These are phyloP conservation scores for Mylabris phalerata DNA, from an alignment of 1,140 invertebrate genomes.

Conservation along the genomic window DNA sequence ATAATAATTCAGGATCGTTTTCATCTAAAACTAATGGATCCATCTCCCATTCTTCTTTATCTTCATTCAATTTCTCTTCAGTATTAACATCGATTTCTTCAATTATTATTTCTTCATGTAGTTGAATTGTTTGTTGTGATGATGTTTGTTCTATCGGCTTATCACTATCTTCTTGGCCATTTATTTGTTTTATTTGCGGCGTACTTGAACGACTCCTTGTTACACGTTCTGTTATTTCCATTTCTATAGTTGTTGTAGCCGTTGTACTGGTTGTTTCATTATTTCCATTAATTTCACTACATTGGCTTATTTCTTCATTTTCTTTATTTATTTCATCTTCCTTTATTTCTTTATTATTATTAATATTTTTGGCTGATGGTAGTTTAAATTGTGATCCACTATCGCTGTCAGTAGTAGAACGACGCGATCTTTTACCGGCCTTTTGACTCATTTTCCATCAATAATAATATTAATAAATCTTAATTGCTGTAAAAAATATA, in stretches of 20 bases:
- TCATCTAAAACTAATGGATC: slow-evolving; percentile 37
- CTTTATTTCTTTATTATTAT: too few species aligned
- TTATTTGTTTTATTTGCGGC: slow-evolving; percentile 15
- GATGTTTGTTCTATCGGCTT: not conserved
- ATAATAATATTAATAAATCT: too few species aligned
- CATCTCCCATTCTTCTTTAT: slow-evolving; percentile 23
- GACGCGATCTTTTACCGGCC: slow-evolving; percentile 2
- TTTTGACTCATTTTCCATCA: slow-evolving; percentile 6
- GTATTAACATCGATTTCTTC: slow-evolving; percentile 1
- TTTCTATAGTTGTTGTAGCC: not conserved
- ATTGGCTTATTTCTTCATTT: too few species aligned
- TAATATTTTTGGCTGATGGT: not conserved
- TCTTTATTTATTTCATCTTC: not conserved
- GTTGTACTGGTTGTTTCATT: slow-evolving; percentile 7
- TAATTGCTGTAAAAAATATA: too few species aligned
- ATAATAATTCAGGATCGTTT: slow-evolving; percentile 36
- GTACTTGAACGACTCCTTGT: slow-evolving; percentile 17
- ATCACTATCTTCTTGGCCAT: not conserved
- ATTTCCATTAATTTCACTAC: not conserved
- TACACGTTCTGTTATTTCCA: not conserved
- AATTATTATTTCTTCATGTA: slow-evolving; percentile 1
- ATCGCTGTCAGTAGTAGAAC: slow-evolving; percentile 9
- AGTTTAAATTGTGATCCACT: not conserved
- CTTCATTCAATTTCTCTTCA: slow-evolving; percentile 5
- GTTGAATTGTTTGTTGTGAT: not conserved